These are phyloP conservation scores for Acleris literana DNA, from an alignment of 2,888 invertebrate species.

Conservation along the genomic window DNA sequence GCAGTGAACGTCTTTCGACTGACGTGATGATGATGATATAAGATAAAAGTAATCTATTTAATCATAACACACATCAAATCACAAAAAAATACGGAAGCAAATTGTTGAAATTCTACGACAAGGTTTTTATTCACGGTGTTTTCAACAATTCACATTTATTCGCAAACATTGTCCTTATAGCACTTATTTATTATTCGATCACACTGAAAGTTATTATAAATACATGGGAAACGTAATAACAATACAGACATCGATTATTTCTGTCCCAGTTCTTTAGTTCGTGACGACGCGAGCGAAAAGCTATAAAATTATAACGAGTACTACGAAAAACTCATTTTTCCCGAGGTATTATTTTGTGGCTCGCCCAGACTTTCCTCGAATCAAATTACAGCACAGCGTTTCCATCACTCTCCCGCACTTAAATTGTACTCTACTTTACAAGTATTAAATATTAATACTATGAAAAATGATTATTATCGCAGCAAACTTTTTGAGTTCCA, in stretches of 20 bases:
- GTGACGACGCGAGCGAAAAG: conserved; percentile 26
- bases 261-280: conserved; percentile 17
- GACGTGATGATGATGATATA: too few relatives aligned
- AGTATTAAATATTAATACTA: conserved; percentile 29
- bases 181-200: too few relatives aligned
- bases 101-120: too few relatives aligned
- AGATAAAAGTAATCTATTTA: too few relatives aligned
- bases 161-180: too few relatives aligned
- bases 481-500: conserved; percentile 17
- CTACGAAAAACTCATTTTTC: conserved; percentile 28
- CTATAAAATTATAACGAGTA: conserved; percentile 36
- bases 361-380: conserved; percentile 35
- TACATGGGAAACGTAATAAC: too few relatives aligned
- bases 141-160: too few relatives aligned
- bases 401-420: conserved; percentile 33
- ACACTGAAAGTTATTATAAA: too few relatives aligned
- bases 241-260: conserved; percentile 10
- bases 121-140: too few relatives aligned
- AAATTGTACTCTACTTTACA: conserved; percentile 25
- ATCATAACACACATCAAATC: too few relatives aligned
- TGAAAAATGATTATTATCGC: conserved; percentile 23
- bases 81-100: too few relatives aligned
- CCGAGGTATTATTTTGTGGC: conserved; percentile 30
- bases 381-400: conserved; percentile 31
- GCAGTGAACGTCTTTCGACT: too few relatives aligned